Evolutionary conservation across 1,140 invertebrate genomes (phyloP).

Genomic region (Trichonephila clavipes): DNA sequence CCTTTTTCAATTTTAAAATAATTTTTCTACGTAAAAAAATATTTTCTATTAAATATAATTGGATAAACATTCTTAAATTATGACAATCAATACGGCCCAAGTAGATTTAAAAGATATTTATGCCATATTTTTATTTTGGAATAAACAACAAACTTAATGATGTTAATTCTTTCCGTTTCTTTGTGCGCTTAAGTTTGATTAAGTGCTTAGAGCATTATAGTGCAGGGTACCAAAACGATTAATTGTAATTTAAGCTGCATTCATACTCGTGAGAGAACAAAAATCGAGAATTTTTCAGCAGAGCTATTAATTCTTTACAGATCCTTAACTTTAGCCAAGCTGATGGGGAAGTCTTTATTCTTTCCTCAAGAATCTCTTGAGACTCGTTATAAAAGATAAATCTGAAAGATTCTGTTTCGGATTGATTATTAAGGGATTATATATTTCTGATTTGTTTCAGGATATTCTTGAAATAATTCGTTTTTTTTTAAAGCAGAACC

Average conservation of each 20-base stretch:
- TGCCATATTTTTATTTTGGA: not conserved
- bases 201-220: conserved; percentile 5
- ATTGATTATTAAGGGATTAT: conserved; percentile 30
- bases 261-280: not conserved
- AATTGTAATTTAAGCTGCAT: conserved; percentile 35
- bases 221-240: not conserved
- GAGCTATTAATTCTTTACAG: conserved; percentile 25
- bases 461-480: not conserved
- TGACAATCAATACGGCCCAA: not conserved
- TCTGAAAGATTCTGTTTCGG: not conserved
- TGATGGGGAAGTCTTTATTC: conserved; percentile 1
- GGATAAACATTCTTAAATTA: too few species aligned
- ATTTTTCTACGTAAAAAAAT: too few species aligned
- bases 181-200: not conserved
- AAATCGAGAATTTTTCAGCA: conserved; percentile 18
- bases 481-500: too few species aligned
- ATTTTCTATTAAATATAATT: too few species aligned
- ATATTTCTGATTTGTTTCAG: not conserved
- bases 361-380: not conserved
- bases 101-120: not conserved
- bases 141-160: not conserved
- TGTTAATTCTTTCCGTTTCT: not conserved
- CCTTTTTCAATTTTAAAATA: too few species aligned
- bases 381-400: conserved; percentile 34
- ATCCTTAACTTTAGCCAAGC: not conserved